A percentile compares a stretch with the other conserved stretches of the same genome.
These are phyloP conservation scores for Asobara japonica DNA, from an alignment of 1,140 invertebrate species.

Conservation along the genomic window DNA sequence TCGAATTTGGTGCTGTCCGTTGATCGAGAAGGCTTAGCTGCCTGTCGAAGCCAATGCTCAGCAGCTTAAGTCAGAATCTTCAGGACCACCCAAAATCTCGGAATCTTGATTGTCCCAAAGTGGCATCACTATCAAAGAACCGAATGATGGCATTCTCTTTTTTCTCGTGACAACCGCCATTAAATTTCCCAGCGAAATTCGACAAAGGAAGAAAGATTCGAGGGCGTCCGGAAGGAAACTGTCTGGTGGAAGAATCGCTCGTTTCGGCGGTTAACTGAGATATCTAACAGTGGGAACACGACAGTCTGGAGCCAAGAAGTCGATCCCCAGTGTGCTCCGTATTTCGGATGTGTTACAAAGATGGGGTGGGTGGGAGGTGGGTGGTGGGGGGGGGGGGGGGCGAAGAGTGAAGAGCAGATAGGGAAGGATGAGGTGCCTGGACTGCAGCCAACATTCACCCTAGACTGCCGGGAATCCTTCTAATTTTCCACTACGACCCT, in stretches of 20 bases:
- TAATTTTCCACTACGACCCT: conserved; percentile 40
- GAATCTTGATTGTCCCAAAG: background rate
- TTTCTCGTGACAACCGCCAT: background rate
- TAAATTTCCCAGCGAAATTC: background rate
- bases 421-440: conserved; percentile 33
- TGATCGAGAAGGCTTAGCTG: too few species aligned
- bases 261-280: conserved; percentile 23
- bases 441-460: conserved; percentile 39
- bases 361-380: background rate
- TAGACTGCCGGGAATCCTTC: conserved; percentile 41
- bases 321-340: conserved; percentile 17
- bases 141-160: background rate
- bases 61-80: too few species aligned
- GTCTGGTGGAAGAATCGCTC: conserved; percentile 30
- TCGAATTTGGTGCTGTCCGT: too few species aligned
- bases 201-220: conserved; percentile 1
- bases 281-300: conserved; percentile 25
- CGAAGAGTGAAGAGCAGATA: background rate
- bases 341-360: conserved; percentile 17
- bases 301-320: conserved; percentile 40
- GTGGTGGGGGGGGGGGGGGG: background rate
- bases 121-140: background rate
- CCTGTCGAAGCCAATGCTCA: too few species aligned
- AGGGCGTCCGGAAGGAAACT: conserved; percentile 20
- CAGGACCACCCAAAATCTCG: too few species aligned